Base-by-base conservation (phyloP, 2,888 invertebrate genomes). In the Euspilapteryx auroguttella region DNA sequence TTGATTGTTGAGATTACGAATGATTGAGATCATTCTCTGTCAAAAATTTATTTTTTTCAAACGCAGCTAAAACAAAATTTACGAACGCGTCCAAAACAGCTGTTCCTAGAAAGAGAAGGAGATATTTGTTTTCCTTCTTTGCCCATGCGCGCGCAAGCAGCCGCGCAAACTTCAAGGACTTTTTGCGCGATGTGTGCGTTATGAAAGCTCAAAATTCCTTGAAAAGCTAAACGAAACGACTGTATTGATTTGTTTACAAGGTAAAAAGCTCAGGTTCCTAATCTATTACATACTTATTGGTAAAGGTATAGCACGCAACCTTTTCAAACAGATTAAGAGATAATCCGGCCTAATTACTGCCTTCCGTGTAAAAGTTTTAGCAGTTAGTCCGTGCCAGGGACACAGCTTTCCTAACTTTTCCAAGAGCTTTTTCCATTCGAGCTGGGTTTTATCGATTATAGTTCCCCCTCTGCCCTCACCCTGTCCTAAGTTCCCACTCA, bases 181-280 rank as follows among this genome's bases (percentile, higher is more conserved):
- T n/a, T n/a, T n/a, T n/a, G n/a, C n/a, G n/a, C n/a, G n/a, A n/a
- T n/a, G n/a, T n/a, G n/a, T n/a, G n/a, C n/a, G n/a, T n/a, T n/a
- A n/a, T n/a, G n/a, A n/a, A n/a, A n/a, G n/a, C n/a, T n/a, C n/a
- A n/a, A n/a, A n/a, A n/a, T n/a, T n/a, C n/a, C n/a, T n/a, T n/a
- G n/a, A n/a, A n/a, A n/a, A n/a, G n/a, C n/a, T n/a, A n/a, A n/a
- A n/a, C n/a, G n/a, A n/a, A n/a, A n/a, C n/a, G n/a, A n/a, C 33
- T 55, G 63, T 71, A 71, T 73, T 73, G 73, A 71, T 73, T 71
- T 73, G 73, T 73, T 73, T 73, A 69, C 69, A 59, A 61, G 55
- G 53, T 49, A 39, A 47, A 44, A 39, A 37, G 42, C 37, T 44
- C 55, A 49, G 53, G 50, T 51, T 47, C 47, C 36, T 41, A 46